A percentile compares a stretch with the other conserved stretches of the same genome.
phyloP scores from a whole-genome alignment of 1,140 invertebrate species.

The Ostrea edulis region DNA sequence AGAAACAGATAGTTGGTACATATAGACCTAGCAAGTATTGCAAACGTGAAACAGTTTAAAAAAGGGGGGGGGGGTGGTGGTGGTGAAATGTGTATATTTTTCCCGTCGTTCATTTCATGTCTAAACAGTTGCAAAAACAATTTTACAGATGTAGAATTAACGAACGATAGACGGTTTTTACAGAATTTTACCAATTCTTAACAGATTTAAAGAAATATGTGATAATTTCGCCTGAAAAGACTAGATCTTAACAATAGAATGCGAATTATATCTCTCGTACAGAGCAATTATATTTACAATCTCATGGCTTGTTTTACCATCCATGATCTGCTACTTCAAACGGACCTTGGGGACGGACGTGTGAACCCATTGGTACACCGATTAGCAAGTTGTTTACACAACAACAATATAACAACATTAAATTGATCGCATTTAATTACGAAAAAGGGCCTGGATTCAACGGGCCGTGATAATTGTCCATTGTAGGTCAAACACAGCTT shows the following conservation, averaged over 20 bases:
- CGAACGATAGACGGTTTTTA: not conserved
- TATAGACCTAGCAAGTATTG: too few species aligned
- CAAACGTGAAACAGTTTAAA: too few species aligned
- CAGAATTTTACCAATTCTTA: not conserved
- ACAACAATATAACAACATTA: conserved; percentile 5
- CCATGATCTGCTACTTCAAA: conserved; percentile 23
- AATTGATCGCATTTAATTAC: too few species aligned
- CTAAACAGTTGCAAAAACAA: too few species aligned
- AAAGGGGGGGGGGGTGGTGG: too few species aligned
- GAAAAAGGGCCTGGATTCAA: not conserved
- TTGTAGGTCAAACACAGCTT: conserved; percentile 33
- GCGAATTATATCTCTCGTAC: not conserved
- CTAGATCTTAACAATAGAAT: not conserved
- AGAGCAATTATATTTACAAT: conserved; percentile 21
- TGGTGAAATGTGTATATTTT: too few species aligned
- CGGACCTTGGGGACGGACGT: not conserved
- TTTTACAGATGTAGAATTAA: too few species aligned
- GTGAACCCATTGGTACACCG: conserved; percentile 24
- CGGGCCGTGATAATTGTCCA: conserved; percentile 12
- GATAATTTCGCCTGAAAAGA: not conserved
- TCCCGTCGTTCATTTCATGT: too few species aligned
- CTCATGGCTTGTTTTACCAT: conserved; percentile 20
- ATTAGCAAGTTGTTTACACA: conserved; percentile 38
- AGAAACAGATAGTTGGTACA: too few species aligned
- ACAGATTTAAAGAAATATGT: not conserved